Conservation (phyloP, 1,140 invertebrate genomes). For the Trichomalopsis sarcophagae region DNA sequence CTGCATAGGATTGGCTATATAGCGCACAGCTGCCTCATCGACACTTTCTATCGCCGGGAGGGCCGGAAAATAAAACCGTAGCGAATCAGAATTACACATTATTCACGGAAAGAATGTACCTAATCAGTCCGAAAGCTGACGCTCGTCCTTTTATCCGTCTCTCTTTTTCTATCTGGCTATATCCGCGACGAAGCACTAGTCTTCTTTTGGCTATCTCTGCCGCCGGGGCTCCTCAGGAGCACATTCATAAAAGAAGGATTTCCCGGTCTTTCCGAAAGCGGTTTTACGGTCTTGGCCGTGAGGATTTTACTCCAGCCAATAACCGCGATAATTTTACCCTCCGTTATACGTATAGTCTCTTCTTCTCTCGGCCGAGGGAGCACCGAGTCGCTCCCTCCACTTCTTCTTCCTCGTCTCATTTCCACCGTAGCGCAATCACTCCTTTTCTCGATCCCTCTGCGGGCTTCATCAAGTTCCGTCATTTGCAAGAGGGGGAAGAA, state of each 20-base stretch:
- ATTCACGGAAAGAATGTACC: slow-evolving; percentile 28
- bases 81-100: slow-evolving; percentile 20
- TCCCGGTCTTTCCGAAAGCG: slow-evolving; percentile 25
- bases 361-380: background rate
- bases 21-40: background rate
- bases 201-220: slow-evolving; percentile 23
- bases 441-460: background rate
- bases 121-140: slow-evolving; percentile 33
- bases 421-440: background rate
- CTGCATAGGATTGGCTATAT: background rate
- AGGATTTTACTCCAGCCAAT: slow-evolving; percentile 33
- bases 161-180: background rate
- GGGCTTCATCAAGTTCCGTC: slow-evolving; percentile 36
- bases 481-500: slow-evolving; percentile 1
- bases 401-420: background rate
- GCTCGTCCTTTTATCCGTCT: background rate
- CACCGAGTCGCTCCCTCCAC: background rate
- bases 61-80: background rate
- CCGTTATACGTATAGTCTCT: background rate
- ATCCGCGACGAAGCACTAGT: background rate
- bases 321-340: slow-evolving; percentile 34
- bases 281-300: slow-evolving; percentile 10
- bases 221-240: background rate
- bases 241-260: slow-evolving; percentile 37
- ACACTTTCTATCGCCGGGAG: background rate